These are phyloP conservation scores for Ochotona curzoniae DNA, from an alignment of 2,113 vertebrate species.

Conservation along the genomic window DNA sequence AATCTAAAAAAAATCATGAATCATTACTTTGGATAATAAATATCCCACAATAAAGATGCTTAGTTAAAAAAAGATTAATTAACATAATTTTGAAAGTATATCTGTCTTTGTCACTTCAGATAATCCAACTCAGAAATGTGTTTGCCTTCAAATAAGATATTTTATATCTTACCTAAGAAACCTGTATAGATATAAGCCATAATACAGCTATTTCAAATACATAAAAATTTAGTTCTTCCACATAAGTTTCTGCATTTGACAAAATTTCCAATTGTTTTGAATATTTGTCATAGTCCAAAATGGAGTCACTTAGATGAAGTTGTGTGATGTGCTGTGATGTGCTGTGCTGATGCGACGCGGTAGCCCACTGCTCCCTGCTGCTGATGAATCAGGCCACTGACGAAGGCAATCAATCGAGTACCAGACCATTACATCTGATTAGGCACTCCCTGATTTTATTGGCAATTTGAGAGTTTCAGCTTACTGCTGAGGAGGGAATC, in stretches of 20 bases:
- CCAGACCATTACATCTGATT: slow-evolving; percentile 47
- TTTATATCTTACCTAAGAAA: background rate
- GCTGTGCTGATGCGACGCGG: background rate
- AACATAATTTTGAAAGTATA: background rate
- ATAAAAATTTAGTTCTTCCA: background rate
- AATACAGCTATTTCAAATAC: background rate
- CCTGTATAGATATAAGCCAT: background rate
- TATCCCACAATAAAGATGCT: background rate
- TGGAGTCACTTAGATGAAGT: background rate
- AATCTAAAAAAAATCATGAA: no score
- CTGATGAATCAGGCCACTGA: slow-evolving; percentile 24
- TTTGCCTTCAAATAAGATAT: background rate
- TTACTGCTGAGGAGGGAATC: slow-evolving; percentile 45
- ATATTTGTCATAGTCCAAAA: background rate
- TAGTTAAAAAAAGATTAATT: background rate
- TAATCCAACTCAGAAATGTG: background rate
- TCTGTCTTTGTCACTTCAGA: background rate
- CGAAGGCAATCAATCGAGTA: background rate
- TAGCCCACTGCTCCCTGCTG: background rate
- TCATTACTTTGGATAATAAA: background rate
- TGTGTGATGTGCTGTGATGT: background rate
- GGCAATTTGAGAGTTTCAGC: slow-evolving; percentile 55
- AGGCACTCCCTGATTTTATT: slow-evolving; percentile 51
- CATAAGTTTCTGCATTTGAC: background rate
- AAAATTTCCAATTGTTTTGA: slow-evolving; percentile 27